Evolutionary conservation across 2,113 vertebrate species (phyloP).

Genomic region (Engystomops pustulosus): DNA sequence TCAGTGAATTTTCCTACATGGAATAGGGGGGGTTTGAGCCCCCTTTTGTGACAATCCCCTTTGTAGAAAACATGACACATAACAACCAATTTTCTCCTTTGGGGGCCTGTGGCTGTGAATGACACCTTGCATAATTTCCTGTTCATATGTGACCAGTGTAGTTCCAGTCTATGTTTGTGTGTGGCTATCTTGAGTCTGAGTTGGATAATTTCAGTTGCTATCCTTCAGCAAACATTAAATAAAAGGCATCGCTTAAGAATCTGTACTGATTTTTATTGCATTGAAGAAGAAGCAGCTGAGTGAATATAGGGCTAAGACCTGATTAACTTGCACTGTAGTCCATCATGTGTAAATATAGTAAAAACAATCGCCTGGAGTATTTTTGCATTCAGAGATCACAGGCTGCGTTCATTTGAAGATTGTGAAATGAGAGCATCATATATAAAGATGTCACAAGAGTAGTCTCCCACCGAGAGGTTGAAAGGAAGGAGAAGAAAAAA

Average conservation of each 20-base stretch:
- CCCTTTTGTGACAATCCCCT: too few relatives aligned
- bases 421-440: slow-evolving; percentile 81
- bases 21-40: too few relatives aligned
- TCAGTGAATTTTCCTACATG: too few relatives aligned
- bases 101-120: too few relatives aligned
- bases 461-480: slow-evolving; percentile 80
- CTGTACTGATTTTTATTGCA: slow-evolving; percentile 3
- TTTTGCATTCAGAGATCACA: slow-evolving; percentile 82
- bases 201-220: not conserved
- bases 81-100: too few relatives aligned
- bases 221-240: not conserved
- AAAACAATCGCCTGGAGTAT: slow-evolving; percentile 78
- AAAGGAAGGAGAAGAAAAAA: slow-evolving; percentile 71
- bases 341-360: slow-evolving; percentile 28
- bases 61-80: too few relatives aligned
- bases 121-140: too few relatives aligned
- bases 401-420: slow-evolving; percentile 82
- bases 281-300: slow-evolving; percentile 3
- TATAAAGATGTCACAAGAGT: slow-evolving; percentile 84
- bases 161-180: not conserved
- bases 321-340: slow-evolving; percentile 31
- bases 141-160: not conserved
- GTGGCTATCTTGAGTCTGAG: not conserved
- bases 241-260: not conserved
- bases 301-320: slow-evolving; percentile 29